Evolutionary conservation across 1,140 invertebrate species (phyloP), one percentile per base, ranked within the genome.

Genomic region (Andrena cerasifolii): DNA sequence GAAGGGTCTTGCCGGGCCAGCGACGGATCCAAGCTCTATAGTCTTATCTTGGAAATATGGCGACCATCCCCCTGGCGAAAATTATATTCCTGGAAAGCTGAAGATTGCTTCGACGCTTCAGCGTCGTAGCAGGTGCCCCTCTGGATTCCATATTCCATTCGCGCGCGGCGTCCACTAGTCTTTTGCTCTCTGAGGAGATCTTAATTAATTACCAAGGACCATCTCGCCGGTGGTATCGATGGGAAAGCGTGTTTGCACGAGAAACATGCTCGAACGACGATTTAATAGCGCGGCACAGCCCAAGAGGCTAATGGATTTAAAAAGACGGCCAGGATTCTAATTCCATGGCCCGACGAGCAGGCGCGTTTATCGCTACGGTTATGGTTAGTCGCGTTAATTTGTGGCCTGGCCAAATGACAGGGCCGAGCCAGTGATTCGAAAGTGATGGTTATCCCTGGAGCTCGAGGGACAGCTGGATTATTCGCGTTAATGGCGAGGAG

Each of bases 61-160:
- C 79, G 79, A 70, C 67, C 82, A 81, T 65, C 83, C 86, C 83
- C 79, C 82, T 77, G 78, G 82, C 84, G 86, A 92, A 92, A 92
- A 92, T 92, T 92, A 92, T 92, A 92, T 90, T 91, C 89, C 89
- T 80, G 85, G 91, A 90, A 90, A 89, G 89, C 86, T 88, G 86
- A 90, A 91, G 91, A 91, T 91, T 91, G 88, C 89, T 90, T 88
- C 85, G 49, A 53, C 33, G 21, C 63, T 24, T 16, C 51, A 58
- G 47, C 53, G 45, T 71, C 66, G 67, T 67, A 79, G 79, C 79
- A 66, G 58, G 54, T 66, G 26, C 51, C 12, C 43, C 33, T 62
- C 36, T 3, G 33, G 1, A 36, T 14, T 8, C 43, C 16, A 3
- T 24, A 24, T 2, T 3, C 1, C 5, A 2, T 54, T 24, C 26